phyloP scores from a whole-genome alignment of 2,113 vertebrate species.

The Brachypteracias leptosomus region DNA sequence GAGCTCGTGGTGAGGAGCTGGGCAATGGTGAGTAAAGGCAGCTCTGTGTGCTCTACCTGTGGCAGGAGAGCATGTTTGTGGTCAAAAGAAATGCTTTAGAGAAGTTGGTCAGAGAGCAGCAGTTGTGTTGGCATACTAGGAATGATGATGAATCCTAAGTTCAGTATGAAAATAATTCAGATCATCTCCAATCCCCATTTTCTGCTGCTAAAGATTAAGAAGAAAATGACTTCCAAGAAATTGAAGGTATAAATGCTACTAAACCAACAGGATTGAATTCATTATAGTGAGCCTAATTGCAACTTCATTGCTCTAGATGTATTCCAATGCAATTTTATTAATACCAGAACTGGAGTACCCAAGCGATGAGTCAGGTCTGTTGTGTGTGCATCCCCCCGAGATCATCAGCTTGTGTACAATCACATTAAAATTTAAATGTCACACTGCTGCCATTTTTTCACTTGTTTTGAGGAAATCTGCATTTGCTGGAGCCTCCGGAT shows the following conservation, averaged over 20 bases:
- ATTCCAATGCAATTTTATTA: neutral
- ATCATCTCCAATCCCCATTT: neutral
- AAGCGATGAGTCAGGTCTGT: neutral
- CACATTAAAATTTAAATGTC: slow-evolving; percentile 4
- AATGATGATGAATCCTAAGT: neutral
- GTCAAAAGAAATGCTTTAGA: neutral
- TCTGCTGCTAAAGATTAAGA: neutral
- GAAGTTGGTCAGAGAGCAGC: neutral
- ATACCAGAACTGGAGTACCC: neutral
- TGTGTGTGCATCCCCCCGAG: neutral
- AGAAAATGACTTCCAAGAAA: neutral
- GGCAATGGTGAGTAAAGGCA: neutral
- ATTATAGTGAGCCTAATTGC: neutral
- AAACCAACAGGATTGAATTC: neutral
- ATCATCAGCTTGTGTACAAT: neutral
- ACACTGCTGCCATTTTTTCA: neutral
- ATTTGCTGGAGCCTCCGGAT: neutral
- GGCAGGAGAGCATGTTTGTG: neutral
- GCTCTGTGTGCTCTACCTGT: neutral
- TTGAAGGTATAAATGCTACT: neutral
- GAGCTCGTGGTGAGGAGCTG: neutral
- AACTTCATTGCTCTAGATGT: neutral
- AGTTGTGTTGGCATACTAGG: neutral
- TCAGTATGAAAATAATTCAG: neutral
- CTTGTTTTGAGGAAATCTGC: slow-evolving; percentile 17